Percentiles rank a stretch among this genome's conserved stretches.
Conservation (phyloP, 2,888 invertebrate species). For the Torymus auratus region DNA sequence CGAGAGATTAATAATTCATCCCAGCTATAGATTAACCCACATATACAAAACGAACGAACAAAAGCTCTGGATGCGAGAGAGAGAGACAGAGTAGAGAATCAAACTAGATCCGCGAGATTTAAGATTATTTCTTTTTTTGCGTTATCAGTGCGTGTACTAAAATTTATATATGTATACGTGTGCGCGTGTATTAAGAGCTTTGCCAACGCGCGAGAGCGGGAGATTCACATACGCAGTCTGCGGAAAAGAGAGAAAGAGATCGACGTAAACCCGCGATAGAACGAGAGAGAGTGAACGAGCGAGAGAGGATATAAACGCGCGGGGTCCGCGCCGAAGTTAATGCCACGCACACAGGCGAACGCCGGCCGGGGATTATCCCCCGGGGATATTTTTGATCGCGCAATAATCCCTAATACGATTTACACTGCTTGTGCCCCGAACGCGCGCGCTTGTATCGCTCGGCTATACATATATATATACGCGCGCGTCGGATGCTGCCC, state of each 20-base stretch:
- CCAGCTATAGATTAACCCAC: constrained; percentile 34
- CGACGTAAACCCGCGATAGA: background rate
- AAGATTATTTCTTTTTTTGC: constrained; percentile 49
- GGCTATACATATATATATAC: constrained; percentile 30
- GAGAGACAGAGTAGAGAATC: constrained; percentile 15
- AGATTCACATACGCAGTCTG: background rate
- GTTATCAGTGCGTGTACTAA: constrained; percentile 41
- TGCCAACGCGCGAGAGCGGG: constrained; percentile 4
- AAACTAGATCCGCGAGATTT: constrained; percentile 46
- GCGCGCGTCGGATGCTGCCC: constrained; percentile 18
- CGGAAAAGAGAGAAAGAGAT: constrained; percentile 7
- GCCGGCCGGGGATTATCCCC: constrained; percentile 72
- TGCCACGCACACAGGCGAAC: constrained; percentile 35
- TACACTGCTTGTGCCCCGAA: constrained; percentile 68
- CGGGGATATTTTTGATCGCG: constrained; percentile 76
- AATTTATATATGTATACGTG: constrained; percentile 21
- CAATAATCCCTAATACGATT: constrained; percentile 77
- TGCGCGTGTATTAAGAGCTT: constrained; percentile 33
- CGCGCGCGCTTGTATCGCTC: constrained; percentile 49
- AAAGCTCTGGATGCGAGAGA: background rate
- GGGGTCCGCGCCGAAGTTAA: constrained; percentile 48
- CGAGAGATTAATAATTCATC: constrained; percentile 26
- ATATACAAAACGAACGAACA: constrained; percentile 1
- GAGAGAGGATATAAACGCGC: background rate
- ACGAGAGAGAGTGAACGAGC: background rate